A percentile compares a stretch with the other conserved stretches of the same genome.
Conservation (phyloP, 2,797 vertebrate species). For the Chelon labrosus region DNA sequence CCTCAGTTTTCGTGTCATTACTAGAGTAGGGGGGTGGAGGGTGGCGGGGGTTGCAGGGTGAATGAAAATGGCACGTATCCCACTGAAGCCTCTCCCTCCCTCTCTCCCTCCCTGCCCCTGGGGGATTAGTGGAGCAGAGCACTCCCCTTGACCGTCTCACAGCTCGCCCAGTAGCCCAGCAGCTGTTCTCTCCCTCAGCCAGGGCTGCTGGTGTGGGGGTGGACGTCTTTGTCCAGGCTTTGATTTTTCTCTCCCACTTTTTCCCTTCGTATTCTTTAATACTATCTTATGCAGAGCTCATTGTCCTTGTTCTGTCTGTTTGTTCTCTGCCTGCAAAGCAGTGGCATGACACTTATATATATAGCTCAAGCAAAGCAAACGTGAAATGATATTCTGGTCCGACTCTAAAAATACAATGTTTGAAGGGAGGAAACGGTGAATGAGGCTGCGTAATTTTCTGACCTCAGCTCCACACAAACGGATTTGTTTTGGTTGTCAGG, state of each 20-base stretch:
- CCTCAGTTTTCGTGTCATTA: conserved; percentile 54
- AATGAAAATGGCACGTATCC: conserved; percentile 68
- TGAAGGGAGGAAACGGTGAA: neutral
- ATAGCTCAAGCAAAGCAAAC: conserved; percentile 40
- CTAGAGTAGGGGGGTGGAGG: conserved; percentile 14
- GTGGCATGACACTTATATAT: conserved; percentile 21
- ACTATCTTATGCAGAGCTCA: neutral
- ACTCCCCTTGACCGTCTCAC: conserved; percentile 73
- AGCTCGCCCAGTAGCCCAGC: conserved; percentile 72
- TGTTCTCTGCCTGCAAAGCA: conserved; percentile 10
- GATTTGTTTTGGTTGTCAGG: conserved; percentile 80
- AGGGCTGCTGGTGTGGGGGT: conserved; percentile 63
- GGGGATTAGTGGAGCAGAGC: conserved; percentile 64
- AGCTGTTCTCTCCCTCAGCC: conserved; percentile 73
- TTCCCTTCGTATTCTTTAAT: neutral
- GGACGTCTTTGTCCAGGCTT: conserved; percentile 62
- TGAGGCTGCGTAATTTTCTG: conserved; percentile 29
- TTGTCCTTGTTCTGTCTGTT: neutral
- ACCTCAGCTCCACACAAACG: conserved; percentile 54
- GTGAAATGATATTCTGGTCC: conserved; percentile 4
- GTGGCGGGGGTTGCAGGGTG: conserved; percentile 31
- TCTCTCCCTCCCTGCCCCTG: conserved; percentile 32
- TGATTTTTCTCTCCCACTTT: conserved; percentile 32
- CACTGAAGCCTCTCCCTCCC: conserved; percentile 51
- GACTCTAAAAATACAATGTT: conserved; percentile 17